Evolutionary conservation across 2,113 vertebrate species (phyloP).

Genomic region (Ophiodon elongatus): DNA sequence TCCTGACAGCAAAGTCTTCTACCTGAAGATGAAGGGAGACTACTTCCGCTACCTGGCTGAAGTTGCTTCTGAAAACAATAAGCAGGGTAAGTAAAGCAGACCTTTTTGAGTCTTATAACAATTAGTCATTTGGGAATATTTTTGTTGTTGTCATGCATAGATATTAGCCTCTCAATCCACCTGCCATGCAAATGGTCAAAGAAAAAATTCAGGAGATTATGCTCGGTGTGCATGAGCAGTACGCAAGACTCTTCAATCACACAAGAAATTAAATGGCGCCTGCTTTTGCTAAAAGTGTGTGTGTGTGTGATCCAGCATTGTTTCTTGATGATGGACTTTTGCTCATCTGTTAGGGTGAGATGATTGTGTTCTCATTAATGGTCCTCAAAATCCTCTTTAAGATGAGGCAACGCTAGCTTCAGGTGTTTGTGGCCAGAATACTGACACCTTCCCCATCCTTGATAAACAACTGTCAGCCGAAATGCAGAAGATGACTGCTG

Average conservation of each 20-base stretch:
- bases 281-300: background rate
- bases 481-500: conserved; percentile 38
- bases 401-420: background rate
- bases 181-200: rapidly evolving
- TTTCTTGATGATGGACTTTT: conserved; percentile 3
- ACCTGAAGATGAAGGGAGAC: conserved; percentile 99
- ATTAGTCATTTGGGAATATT: background rate
- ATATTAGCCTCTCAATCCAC: background rate
- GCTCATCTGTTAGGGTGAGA: background rate
- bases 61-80: conserved; percentile 89
- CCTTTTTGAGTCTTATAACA: background rate
- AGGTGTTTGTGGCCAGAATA: conserved; percentile 33
- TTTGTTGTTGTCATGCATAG: background rate
- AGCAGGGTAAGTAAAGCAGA: conserved; percentile 83
- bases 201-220: background rate
- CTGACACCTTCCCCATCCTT: conserved; percentile 35
- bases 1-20: conserved; percentile 96
- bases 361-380: background rate
- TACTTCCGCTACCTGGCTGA: conserved; percentile 97
- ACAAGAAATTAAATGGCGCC: background rate
- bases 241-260: background rate
- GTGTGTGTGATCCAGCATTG: background rate
- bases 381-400: background rate
- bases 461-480: conserved; percentile 50
- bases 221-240: background rate